Evolutionary conservation across 2,113 vertebrate species (phyloP).

Genomic region (Laticauda colubrina): DNA sequence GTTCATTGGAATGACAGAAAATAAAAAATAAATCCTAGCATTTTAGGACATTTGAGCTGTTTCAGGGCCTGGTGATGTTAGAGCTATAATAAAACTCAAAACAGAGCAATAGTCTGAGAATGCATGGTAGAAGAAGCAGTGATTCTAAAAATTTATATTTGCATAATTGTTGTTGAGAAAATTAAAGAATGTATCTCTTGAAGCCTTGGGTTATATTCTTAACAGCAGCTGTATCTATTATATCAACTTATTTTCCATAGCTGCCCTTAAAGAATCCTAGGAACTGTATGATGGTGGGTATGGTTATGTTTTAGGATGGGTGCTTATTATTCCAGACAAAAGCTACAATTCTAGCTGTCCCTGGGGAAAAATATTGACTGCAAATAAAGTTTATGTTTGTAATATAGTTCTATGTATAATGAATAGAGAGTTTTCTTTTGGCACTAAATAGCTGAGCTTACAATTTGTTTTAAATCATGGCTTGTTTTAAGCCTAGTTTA

Average conservation of each 20-base stretch:
- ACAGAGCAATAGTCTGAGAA: neutral
- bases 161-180: neutral
- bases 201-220: neutral
- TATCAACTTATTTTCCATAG: neutral
- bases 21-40: neutral
- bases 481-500: neutral
- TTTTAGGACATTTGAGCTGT: neutral
- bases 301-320: neutral
- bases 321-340: neutral
- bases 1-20: slow-evolving; percentile 10
- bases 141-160: neutral
- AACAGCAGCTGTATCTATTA: neutral
- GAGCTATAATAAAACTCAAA: neutral
- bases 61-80: neutral
- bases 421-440: neutral
- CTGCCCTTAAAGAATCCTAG: neutral
- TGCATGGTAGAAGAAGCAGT: neutral
- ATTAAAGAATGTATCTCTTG: neutral
- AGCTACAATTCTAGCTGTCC: neutral
- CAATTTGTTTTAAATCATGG: neutral
- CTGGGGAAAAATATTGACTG: neutral
- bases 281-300: neutral
- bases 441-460: neutral
- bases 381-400: neutral
- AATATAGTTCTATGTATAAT: neutral